Evolutionary conservation across 1,140 invertebrate species (phyloP), one percentile per base, ranked within the genome.

Genomic region (Berghia stephanieae): DNA sequence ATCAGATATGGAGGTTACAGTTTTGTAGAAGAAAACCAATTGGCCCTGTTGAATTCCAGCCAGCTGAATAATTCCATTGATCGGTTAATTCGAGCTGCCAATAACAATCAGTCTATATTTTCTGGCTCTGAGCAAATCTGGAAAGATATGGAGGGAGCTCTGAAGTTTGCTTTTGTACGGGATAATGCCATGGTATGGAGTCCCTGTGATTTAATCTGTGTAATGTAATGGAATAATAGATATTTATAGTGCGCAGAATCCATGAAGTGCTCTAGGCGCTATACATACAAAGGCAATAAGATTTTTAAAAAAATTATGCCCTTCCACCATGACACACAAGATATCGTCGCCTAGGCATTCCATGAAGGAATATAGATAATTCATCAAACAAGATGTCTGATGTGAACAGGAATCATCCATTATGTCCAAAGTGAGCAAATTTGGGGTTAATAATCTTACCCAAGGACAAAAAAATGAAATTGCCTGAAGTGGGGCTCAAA

Each of bases 1-100:
- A n/a, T n/a, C 77, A 88, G 86, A 70, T 90, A 87, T 83, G 78
- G 90, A 88, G 81, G 81, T 31, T 76, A 79, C 55, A 78, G 70
- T 43, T 79, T 82, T 75, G 78, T 79, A 21, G 75, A 88, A 0
- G 82, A 84, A 38, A 86, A 88, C 75, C 82, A 83, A 5, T 3
- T 87, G 1, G 78, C 79, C 1, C 27, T 73, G 6, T 49, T 87
- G 3, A 90, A 91, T 79, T 72, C 86, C 6, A 87, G 85, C 10
- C 78, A 83, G 66, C 43, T 88, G 13, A 72, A 76, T 36, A 21
- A 43, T 5, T 43, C 78, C 1, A 36, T 88, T 21, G 77, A 83
- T n/a, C 43, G 80, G 24, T 75, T 88, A 8, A 55, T 80, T 1
- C 68, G 24, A 21, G 83, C 84, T 36, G 80, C 81, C 13, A 84